Percentiles rank a stretch among this genome's conserved stretches.
phyloP scores from a whole-genome alignment of 2,797 vertebrate species.

The Tenualosa ilisha region DNA sequence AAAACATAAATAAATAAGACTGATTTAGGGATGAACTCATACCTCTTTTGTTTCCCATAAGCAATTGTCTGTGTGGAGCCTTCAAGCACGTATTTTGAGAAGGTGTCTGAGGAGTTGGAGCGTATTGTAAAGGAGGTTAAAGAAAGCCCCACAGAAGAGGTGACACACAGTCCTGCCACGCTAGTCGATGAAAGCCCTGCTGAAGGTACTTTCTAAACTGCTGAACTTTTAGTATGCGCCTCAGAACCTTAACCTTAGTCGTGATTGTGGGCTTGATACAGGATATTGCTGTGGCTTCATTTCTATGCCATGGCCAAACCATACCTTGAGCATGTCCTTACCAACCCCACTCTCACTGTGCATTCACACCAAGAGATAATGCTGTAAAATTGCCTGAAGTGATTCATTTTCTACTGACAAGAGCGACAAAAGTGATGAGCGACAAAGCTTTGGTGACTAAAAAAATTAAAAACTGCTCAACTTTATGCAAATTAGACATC shows the following conservation, averaged over 20 bases:
- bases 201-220: slow-evolving; percentile 19
- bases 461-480: no score
- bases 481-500: no score
- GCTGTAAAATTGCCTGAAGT: no score
- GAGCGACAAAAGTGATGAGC: no score
- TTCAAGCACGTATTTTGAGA: slow-evolving; percentile 49
- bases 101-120: slow-evolving; percentile 55
- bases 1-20: not conserved
- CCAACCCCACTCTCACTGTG: no score
- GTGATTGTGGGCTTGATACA: not conserved
- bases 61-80: slow-evolving; percentile 35
- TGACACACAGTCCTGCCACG: not conserved
- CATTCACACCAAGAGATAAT: no score
- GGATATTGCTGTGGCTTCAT: no score
- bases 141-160: slow-evolving; percentile 31
- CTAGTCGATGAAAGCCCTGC: not conserved
- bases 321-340: no score
- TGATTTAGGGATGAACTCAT: not conserved
- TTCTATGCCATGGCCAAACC: no score
- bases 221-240: no score
- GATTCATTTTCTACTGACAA: no score
- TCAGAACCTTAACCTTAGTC: not conserved
- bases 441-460: no score
- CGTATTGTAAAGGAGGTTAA: slow-evolving; percentile 57
- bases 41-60: not conserved